phyloP scores from a whole-genome alignment of 2,113 vertebrate species.

The Uropsilus gracilis region DNA sequence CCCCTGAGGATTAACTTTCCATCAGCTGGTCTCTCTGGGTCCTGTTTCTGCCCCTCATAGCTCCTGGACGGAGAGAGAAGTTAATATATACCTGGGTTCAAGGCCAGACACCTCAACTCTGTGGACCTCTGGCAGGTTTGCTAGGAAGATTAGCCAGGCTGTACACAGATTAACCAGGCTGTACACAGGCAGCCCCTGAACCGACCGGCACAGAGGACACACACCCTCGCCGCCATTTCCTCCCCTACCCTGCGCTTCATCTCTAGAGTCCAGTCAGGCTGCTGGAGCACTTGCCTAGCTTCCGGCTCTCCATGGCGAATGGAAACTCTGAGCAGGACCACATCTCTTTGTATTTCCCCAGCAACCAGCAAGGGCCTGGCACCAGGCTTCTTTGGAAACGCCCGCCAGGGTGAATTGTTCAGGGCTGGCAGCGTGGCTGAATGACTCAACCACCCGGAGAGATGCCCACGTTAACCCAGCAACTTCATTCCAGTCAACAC shows the following conservation, averaged over 20 bases:
- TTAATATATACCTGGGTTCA: neutral
- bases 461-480: neutral
- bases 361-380: constrained; percentile 39
- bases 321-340: constrained; percentile 60
- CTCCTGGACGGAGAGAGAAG: neutral
- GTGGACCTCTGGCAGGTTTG: neutral
- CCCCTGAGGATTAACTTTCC: neutral
- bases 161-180: neutral
- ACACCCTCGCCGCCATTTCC: neutral
- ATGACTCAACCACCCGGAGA: constrained; percentile 22
- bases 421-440: neutral
- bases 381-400: neutral
- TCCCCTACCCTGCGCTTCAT: neutral
- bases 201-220: neutral
- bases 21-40: neutral
- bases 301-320: neutral
- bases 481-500: neutral
- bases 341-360: constrained; percentile 43
- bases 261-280: neutral
- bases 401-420: neutral
- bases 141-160: neutral
- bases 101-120: neutral
- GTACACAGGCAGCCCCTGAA: neutral
- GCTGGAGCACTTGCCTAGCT: neutral
- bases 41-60: neutral